phyloP scores from a whole-genome alignment of 2,113 vertebrate species.

The Cynocephalus volans region DNA sequence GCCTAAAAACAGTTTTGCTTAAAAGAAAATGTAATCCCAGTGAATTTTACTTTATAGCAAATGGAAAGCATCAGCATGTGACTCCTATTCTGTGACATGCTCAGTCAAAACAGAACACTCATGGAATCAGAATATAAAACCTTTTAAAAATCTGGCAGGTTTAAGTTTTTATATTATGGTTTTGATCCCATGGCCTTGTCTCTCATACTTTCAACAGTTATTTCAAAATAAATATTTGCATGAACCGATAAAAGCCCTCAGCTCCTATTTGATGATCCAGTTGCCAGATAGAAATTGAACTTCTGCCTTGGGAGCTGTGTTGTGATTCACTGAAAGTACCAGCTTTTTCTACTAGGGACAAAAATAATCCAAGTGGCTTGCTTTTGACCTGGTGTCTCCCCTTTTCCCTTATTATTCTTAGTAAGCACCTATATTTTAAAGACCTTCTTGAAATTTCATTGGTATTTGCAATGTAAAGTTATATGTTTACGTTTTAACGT shows the following conservation, averaged over 20 bases:
- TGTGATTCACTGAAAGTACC: not conserved
- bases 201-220: not conserved
- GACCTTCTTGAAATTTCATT: constrained; percentile 26
- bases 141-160: not conserved
- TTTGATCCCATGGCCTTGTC: not conserved
- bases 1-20: constrained; percentile 42
- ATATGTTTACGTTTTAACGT: constrained; percentile 20
- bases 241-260: not conserved
- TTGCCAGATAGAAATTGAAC: not conserved
- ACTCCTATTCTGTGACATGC: not conserved
- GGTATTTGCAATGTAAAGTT: constrained; percentile 48
- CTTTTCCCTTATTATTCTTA: constrained; percentile 8
- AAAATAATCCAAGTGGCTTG: not conserved
- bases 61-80: not conserved
- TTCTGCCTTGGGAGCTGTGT: not conserved
- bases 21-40: constrained; percentile 60
- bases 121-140: not conserved
- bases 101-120: not conserved
- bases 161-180: not conserved
- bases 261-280: not conserved
- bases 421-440: not conserved
- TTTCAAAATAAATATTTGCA: constrained; percentile 48
- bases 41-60: not conserved
- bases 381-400: not conserved
- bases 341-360: not conserved